Evolutionary conservation across 2,888 invertebrate species (phyloP).

Genomic region (Elegia similella): DNA sequence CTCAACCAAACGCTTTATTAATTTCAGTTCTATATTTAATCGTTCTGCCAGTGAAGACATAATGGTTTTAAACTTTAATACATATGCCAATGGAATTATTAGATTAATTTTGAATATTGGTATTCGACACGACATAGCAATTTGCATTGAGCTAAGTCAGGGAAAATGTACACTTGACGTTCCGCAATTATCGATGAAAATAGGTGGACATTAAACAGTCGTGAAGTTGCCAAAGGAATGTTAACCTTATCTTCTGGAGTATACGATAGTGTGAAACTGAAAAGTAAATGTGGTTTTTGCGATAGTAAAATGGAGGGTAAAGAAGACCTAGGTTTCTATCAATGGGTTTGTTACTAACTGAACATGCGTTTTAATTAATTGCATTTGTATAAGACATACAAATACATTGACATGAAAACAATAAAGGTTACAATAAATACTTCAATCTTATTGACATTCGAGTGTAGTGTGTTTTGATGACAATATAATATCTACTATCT

Average conservation of each 20-base stretch:
- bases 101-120: conserved; percentile 9
- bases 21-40: too few species aligned
- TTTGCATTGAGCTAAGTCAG: conserved; percentile 7
- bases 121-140: conserved; percentile 7
- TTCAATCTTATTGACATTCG: too few species aligned
- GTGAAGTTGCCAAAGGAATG: conserved; percentile 1
- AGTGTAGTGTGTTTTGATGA: too few species aligned
- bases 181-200: conserved; percentile 11
- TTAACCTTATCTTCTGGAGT: not conserved
- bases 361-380: too few species aligned
- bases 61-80: too few species aligned
- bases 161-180: conserved; percentile 17
- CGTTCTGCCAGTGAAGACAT: too few species aligned
- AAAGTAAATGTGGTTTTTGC: not conserved
- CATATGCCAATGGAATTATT: not conserved
- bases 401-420: too few species aligned
- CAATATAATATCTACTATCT: too few species aligned
- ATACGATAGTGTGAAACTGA: not conserved
- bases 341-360: not conserved
- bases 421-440: too few species aligned
- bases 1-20: not conserved
- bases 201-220: conserved; percentile 4
- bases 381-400: too few species aligned
- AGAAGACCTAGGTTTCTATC: conserved; percentile 1
- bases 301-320: not conserved